A percentile compares a stretch with the other conserved stretches of the same genome.
These are phyloP conservation scores for Nerophis ophidion DNA, from an alignment of 2,113 vertebrate genomes.

Conservation along the genomic window DNA sequence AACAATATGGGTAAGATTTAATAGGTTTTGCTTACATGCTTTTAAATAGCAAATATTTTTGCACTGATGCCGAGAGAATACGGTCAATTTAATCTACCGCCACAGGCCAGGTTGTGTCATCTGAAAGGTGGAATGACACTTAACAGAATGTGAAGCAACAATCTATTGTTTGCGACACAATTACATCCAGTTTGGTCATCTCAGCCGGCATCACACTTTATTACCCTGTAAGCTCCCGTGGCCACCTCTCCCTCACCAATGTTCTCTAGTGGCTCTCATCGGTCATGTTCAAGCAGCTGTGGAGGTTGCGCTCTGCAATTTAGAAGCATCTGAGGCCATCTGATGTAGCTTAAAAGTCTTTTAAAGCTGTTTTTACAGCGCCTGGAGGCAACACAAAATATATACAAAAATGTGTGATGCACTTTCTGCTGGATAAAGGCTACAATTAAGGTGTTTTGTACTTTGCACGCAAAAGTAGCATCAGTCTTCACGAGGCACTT, in stretches of 20 bases:
- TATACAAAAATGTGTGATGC: neutral
- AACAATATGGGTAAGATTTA: no score
- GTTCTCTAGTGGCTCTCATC: constrained; percentile 41
- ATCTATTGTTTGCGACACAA: constrained; percentile 28
- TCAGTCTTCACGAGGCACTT: constrained; percentile 53
- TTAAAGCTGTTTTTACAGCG: neutral
- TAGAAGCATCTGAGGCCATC: constrained; percentile 15
- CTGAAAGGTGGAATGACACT: constrained; percentile 35
- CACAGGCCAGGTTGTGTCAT: neutral
- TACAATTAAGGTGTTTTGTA: neutral
- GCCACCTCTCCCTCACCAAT: constrained; percentile 39
- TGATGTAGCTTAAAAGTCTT: constrained; percentile 7
- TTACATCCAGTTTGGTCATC: constrained; percentile 39
- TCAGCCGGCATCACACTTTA: constrained; percentile 48
- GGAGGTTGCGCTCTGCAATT: constrained; percentile 14
- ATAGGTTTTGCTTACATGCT: neutral
- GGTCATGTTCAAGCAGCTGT: constrained; percentile 55
- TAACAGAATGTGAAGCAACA: constrained; percentile 26
- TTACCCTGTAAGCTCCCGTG: constrained; percentile 46
- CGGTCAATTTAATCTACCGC: neutral
- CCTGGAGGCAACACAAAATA: neutral
- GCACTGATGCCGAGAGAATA: neutral
- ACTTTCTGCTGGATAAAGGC: neutral
- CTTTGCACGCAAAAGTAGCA: constrained; percentile 5
- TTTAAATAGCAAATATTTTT: neutral